Base-by-base conservation (phyloP, 2,113 vertebrate species). In the Psilopogon haemacephalus region DNA sequence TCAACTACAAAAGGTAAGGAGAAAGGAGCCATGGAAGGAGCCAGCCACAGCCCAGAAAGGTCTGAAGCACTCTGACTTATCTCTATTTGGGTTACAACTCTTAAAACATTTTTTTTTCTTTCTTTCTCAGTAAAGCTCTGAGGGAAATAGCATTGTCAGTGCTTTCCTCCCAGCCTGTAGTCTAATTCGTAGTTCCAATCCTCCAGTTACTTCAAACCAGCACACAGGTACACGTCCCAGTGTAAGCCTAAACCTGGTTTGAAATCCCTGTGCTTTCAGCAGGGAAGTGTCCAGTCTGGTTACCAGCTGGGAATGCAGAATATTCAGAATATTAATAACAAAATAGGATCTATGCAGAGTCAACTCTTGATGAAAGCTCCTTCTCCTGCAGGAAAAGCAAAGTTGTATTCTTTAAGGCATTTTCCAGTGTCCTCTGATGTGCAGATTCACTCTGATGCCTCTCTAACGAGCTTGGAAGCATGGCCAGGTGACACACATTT, bases 341-440 rank as follows among this genome's bases (percentile, higher is more conserved):
- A 79, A 83, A 30, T 0, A 30, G 4, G 7, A 54, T 80, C 38
- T 9, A 55, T 71, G 60, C 3, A 0, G 33, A 42, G 52, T 79
- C 42, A 64, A 71, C 24, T 35, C 27, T n/a, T 16, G 52, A 67
- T 55, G 12, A 55, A 37, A 80, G 28, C 15, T 42, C 69, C 54
- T 24, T 64, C 23, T 63, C 23, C 71, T 28, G 37, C 55, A 86
- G 73, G 73, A 46, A 88, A 12, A 1, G 0, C 21, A 8, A 5
- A 69, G 9, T 28, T 19, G 8, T 21, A 55, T 28, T 40, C 5
- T 82, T 42, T 4, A 28, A 59, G 35, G 59, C 54, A 76, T 10
- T n/a, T 50, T 68, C 32, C 48, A 5, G 0, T 9, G 12, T 54
- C 62, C 50, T 55, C 37, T 33, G 37, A 68, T 0, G 2, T n/a